Evolutionary conservation across 2,797 vertebrate species (phyloP), one percentile per base, ranked within the genome.

Genomic region (Catamblyrhynchus diadema): DNA sequence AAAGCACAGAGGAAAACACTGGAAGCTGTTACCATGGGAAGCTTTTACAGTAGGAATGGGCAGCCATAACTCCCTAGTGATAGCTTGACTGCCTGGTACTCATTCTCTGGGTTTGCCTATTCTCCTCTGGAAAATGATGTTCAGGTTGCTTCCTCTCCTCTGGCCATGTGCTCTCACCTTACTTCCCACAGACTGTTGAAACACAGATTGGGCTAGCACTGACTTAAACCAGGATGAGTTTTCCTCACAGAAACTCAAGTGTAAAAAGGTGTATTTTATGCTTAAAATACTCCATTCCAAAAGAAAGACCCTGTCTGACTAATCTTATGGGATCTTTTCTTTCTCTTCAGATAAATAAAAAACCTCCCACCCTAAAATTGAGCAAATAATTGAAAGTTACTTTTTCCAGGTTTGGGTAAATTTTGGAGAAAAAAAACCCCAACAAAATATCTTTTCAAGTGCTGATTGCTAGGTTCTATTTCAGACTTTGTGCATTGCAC

Each of bases 361-460:
- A 35, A 41, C 22, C 28, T n/a, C 14, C 23, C 27, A 70, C 2
- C 2, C 7, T 24, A 64, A 79, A 90, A 86, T 11, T 51, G 20
- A 3, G 14, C 11, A 60, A 81, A 67, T 19, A 3, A 32, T 8
- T 60, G 3, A 37, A 64, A 27, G 8, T 25, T 60, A 57, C 4
- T 12, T 75, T 51, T 73, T 25, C 23, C 20, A 39, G 3, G 35
- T 79, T 81, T 27, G 24, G 10, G 21, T 74, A 87, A 73, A 81
- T 67, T 35, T 73, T 5, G 8, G 2, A 4, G 2, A 1, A 2
- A 14, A 57, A 59, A 9, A 0, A 5, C 2, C 2, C 2, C 5
- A 54, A 24, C 17, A 47, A 59, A 67, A n/a, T 48, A 54, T 15
- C 51, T 86, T 89, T 83, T n/a, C 32, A 84, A 21, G 27, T 30